A percentile compares a stretch with the other conserved stretches of the same genome.
These are phyloP conservation scores for Folsomia manolachei DNA, from an alignment of 2,888 invertebrate genomes.

Conservation along the genomic window DNA sequence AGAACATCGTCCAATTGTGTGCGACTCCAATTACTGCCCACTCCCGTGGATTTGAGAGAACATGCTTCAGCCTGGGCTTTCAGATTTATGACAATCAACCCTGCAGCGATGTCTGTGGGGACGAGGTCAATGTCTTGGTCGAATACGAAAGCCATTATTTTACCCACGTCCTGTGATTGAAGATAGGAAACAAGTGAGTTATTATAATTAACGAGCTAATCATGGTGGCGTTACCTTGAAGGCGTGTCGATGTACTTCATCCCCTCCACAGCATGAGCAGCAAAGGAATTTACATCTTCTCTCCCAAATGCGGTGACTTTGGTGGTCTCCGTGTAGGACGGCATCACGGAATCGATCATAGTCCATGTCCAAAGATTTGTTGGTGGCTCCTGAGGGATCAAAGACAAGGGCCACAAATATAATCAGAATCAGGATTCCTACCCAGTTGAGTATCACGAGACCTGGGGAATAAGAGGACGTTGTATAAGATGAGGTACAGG, in stretches of 20 bases:
- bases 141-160: slow-evolving; percentile 73
- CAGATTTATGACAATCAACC: slow-evolving; percentile 74
- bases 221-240: slow-evolving; percentile 62
- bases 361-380: slow-evolving; percentile 51
- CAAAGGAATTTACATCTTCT: slow-evolving; percentile 61
- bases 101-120: slow-evolving; percentile 83
- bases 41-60: neutral
- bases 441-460: slow-evolving; percentile 77
- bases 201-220: slow-evolving; percentile 19
- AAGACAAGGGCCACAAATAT: slow-evolving; percentile 76
- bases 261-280: slow-evolving; percentile 52
- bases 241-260: slow-evolving; percentile 71
- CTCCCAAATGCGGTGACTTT: slow-evolving; percentile 71
- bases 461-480: slow-evolving; percentile 13
- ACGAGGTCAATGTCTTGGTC: slow-evolving; percentile 76
- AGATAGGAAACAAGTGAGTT: slow-evolving; percentile 55
- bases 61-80: slow-evolving; percentile 61
- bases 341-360: slow-evolving; percentile 56
- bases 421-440: slow-evolving; percentile 69
- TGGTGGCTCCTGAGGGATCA: slow-evolving; percentile 68
- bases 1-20: too few species aligned
- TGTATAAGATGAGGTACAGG: too few species aligned
- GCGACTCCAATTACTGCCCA: neutral
- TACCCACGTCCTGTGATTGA: slow-evolving; percentile 51
- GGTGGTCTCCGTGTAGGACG: slow-evolving; percentile 58